These are phyloP conservation scores for Pseudopodoces humilis DNA, from an alignment of 2,113 vertebrate species.

Conservation along the genomic window DNA sequence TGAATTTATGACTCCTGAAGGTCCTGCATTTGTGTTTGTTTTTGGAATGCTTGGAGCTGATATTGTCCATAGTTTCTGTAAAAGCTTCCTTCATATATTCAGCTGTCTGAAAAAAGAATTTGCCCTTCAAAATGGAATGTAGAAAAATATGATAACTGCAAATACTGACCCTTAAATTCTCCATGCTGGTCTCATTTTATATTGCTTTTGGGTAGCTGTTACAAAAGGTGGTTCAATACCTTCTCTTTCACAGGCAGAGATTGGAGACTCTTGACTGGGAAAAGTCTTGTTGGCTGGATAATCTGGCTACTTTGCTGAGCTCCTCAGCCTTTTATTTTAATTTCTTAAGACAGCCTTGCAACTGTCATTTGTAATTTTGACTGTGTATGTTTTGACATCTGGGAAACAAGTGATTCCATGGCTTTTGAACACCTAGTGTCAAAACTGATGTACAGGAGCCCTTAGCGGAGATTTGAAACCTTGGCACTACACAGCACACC, in stretches of 20 bases:
- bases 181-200: background rate
- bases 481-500: background rate
- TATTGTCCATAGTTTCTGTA: background rate
- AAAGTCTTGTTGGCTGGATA: background rate
- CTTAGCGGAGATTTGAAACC: background rate
- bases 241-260: background rate
- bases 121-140: background rate
- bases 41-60: background rate
- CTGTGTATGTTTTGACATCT: background rate
- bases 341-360: background rate
- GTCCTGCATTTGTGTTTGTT: background rate
- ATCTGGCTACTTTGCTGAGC: background rate
- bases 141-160: background rate
- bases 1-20: slow-evolving; percentile 2
- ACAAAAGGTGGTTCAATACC: background rate
- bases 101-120: background rate
- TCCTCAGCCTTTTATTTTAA: background rate
- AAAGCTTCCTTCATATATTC: background rate
- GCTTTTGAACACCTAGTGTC: background rate
- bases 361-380: background rate
- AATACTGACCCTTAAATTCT: background rate
- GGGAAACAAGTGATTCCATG: background rate
- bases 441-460: background rate
- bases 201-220: background rate
- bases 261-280: background rate